Conservation (phyloP, 2,113 vertebrate species). For the Sprattus sprattus region DNA sequence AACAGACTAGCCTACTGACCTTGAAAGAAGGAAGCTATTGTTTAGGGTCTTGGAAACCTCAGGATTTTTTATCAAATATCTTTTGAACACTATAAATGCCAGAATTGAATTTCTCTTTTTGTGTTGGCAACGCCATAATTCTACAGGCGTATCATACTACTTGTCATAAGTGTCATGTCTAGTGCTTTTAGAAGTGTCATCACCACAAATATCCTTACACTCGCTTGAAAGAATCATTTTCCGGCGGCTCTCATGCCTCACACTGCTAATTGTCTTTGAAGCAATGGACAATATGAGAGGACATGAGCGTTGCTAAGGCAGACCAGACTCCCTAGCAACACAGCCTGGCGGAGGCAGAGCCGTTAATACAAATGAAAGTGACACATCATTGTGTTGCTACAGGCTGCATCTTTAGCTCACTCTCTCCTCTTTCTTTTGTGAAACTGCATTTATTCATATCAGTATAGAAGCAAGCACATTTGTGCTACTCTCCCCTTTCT, state of each 20-base stretch:
- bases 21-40: neutral
- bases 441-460: neutral
- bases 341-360: neutral
- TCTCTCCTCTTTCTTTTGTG: neutral
- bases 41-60: neutral
- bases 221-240: neutral
- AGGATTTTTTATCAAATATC: too few species aligned
- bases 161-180: neutral
- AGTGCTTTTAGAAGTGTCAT: neutral
- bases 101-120: too few species aligned
- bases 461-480: too few species aligned
- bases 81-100: too few species aligned
- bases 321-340: neutral
- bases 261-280: neutral
- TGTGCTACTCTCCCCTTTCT: neutral
- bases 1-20: neutral
- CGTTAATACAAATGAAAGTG: conserved; percentile 3
- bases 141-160: neutral
- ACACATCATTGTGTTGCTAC: neutral
- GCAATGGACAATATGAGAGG: neutral
- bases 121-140: neutral
- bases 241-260: neutral
- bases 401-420: neutral
- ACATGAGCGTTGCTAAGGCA: neutral
- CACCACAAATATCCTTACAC: neutral